These are phyloP conservation scores for Scotopteryx bipunctaria DNA, from an alignment of 2,888 invertebrate species.

Conservation along the genomic window DNA sequence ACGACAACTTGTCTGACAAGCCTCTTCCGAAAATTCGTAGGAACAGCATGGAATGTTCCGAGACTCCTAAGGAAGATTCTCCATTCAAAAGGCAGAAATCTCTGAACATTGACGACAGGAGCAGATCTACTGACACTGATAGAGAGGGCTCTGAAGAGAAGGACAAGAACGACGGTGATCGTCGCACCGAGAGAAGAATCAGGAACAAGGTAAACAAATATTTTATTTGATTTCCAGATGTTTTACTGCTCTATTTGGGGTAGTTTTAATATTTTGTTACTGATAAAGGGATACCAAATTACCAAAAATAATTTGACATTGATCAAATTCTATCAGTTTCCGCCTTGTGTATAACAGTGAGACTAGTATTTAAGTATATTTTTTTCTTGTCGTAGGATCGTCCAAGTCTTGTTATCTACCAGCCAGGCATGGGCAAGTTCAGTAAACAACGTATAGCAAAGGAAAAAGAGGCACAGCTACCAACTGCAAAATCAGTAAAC, in stretches of 20 bases:
- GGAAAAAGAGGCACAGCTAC: slow-evolving; percentile 64
- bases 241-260: too few species aligned
- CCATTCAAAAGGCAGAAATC: slow-evolving; percentile 81
- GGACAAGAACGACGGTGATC: slow-evolving; percentile 78
- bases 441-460: slow-evolving; percentile 85
- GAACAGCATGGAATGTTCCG: slow-evolving; percentile 70
- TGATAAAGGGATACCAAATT: too few species aligned
- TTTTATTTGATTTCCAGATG: background rate
- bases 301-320: too few species aligned
- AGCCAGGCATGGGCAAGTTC: slow-evolving; percentile 94
- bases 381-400: slow-evolving; percentile 85
- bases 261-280: too few species aligned
- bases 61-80: slow-evolving; percentile 61
- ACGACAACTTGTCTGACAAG: slow-evolving; percentile 61
- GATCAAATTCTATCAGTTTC: background rate
- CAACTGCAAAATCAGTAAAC: slow-evolving; percentile 58
- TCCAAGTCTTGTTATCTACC: slow-evolving; percentile 94
- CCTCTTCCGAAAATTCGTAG: slow-evolving; percentile 57
- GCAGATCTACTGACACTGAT: slow-evolving; percentile 80
- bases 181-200: slow-evolving; percentile 85
- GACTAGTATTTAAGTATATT: background rate
- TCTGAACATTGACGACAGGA: slow-evolving; percentile 74
- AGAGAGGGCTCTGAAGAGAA: slow-evolving; percentile 81
- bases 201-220: slow-evolving; percentile 84
- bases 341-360: background rate